Evolutionary conservation across 1,140 invertebrate genomes (phyloP).

Genomic region (Ladona fulva): DNA sequence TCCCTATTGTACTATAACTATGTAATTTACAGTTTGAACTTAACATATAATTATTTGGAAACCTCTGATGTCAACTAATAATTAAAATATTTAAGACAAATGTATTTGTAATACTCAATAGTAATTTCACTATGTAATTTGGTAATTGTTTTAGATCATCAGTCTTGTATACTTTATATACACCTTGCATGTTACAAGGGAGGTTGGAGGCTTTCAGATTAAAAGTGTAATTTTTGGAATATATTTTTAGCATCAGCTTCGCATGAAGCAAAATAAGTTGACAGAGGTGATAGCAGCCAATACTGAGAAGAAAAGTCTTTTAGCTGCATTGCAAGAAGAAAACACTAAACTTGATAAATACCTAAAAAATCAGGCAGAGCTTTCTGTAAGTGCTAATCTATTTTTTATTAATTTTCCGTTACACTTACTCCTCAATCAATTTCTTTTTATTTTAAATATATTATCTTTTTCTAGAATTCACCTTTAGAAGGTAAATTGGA

Average conservation of each 20-base stretch:
- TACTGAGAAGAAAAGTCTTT: constrained; percentile 46
- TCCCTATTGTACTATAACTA: too few relatives aligned
- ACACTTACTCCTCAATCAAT: background rate
- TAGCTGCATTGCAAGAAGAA: constrained; percentile 46
- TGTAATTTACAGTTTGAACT: too few relatives aligned
- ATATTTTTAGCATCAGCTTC: constrained; percentile 30
- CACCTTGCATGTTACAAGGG: too few relatives aligned
- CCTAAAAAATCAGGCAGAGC: constrained; percentile 34
- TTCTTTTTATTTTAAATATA: background rate
- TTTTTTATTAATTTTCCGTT: background rate
- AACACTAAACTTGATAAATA: constrained; percentile 38
- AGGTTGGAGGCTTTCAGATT: too few relatives aligned
- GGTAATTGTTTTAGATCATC: too few relatives aligned
- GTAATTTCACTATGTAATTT: too few relatives aligned
- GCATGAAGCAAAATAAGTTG: constrained; percentile 33
- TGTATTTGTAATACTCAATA: too few relatives aligned
- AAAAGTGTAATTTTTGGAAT: too few relatives aligned
- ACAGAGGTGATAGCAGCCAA: constrained; percentile 41
- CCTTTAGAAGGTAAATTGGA: background rate
- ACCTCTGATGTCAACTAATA: too few relatives aligned
- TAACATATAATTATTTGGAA: too few relatives aligned
- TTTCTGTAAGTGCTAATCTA: constrained; percentile 21
- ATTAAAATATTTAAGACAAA: too few relatives aligned
- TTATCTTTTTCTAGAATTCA: background rate
- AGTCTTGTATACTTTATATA: too few relatives aligned